These are phyloP conservation scores for Dromococcyx pavoninus DNA, from an alignment of 2,797 vertebrate genomes.

Conservation along the genomic window DNA sequence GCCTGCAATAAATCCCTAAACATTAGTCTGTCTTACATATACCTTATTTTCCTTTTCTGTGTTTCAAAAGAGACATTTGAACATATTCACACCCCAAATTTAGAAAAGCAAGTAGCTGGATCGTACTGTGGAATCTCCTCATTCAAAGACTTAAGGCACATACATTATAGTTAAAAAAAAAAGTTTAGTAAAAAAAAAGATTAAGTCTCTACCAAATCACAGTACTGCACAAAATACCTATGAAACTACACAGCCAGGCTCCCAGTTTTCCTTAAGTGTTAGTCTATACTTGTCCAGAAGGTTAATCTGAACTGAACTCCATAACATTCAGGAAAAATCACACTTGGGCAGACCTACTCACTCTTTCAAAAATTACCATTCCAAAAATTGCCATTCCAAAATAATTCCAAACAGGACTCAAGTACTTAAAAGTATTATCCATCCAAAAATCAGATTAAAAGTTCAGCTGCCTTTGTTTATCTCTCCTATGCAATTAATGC, in stretches of 20 bases:
- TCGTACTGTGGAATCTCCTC: neutral
- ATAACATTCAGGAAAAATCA: no score
- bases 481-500: neutral
- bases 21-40: neutral
- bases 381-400: neutral
- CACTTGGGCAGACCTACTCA: neutral
- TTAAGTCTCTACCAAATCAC: neutral
- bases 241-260: neutral
- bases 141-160: neutral
- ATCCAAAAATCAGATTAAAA: neutral
- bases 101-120: neutral
- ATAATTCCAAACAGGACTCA: neutral
- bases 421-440: neutral
- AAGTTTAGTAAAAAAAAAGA: neutral
- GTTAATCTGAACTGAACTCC: no score
- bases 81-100: neutral
- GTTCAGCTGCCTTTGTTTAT: neutral
- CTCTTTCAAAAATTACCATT: neutral
- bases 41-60: neutral
- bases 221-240: neutral
- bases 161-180: neutral
- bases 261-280: no score
- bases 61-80: neutral
- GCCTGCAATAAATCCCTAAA: neutral
- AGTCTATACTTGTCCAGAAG: no score